Evolutionary conservation across 1,140 invertebrate genomes (phyloP), one percentile per base, ranked within the genome.

Genomic region (Drosophila oshimai): DNA sequence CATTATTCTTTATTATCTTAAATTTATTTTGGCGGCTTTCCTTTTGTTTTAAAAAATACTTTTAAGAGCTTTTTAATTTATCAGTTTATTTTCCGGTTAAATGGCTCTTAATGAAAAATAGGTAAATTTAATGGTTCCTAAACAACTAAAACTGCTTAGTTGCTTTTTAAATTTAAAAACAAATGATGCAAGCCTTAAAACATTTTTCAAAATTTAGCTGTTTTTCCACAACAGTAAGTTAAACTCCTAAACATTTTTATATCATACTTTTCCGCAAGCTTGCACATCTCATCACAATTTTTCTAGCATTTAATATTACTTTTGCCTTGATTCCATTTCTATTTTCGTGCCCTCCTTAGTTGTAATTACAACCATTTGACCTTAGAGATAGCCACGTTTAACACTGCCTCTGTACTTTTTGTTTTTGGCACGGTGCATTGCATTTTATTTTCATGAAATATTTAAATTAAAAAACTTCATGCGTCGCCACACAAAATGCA

Each of bases 391-490:
- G 6, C 12, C 37, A n/a, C 10, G 12, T 61, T 29, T 60, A 12
- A 26, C 50, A n/a, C 37, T 15, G 46, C 6, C 3, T 7, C 17
- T 15, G 1, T 6, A 17, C 17, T 12, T 24, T 13, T n/a, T 29
- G 22, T 29, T 64, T 15, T 2, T 33, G 18, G 46, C 24, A 26
- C 10, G 28, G 20, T 24, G 33, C 61, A 50, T 39, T 61, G 62
- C 46, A 79, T 74, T 79, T 73, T 34, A 73, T 73, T 73, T 73
- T 54, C 24, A 53, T 64, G 47, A 60, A 73, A 73, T 72, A 73
- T 73, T 73, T 73, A 73, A 73, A 73, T 73, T 73, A 73, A 73
- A 73, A 73, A 73, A 73, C 70, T 73, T 79, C 62, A 79, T 70
- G 75, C 36, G 49, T 50, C 55, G 62, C 62, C 75, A 79, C 64